These are phyloP conservation scores for Serinus canaria DNA, from an alignment of 2,113 vertebrate genomes.

Conservation along the genomic window DNA sequence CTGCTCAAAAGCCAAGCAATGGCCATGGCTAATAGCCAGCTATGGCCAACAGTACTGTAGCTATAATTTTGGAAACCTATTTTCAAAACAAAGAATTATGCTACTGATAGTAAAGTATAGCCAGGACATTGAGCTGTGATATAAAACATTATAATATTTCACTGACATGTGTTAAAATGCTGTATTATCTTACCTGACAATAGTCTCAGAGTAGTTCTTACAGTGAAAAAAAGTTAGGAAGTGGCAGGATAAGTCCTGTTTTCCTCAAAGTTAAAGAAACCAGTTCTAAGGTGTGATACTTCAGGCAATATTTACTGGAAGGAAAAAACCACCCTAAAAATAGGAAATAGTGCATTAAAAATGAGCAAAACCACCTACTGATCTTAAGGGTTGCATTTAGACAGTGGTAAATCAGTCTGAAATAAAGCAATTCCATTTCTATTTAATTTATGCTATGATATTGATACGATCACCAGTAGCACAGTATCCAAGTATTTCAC, in stretches of 20 bases:
- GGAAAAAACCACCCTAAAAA: fast-evolving
- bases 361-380: neutral
- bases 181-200: neutral
- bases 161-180: neutral
- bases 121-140: neutral
- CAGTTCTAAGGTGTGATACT: neutral
- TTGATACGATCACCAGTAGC: neutral
- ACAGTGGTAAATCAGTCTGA: neutral
- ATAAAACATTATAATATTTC: neutral
- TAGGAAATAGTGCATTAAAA: neutral
- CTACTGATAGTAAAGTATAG: neutral
- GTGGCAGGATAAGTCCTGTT: neutral
- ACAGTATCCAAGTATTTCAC: neutral
- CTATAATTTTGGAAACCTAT: neutral
- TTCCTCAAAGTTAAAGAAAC: neutral
- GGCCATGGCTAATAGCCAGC: neutral
- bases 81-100: neutral
- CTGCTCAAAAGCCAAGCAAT: neutral
- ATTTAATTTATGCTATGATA: neutral
- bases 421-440: neutral
- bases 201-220: neutral
- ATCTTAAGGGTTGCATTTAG: neutral
- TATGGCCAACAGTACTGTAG: neutral
- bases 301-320: neutral
- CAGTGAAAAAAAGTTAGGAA: neutral